Percentiles rank a stretch among this genome's conserved stretches.
These are phyloP conservation scores for Neogobius melanostomus DNA, from an alignment of 2,113 vertebrate genomes.

Conservation along the genomic window DNA sequence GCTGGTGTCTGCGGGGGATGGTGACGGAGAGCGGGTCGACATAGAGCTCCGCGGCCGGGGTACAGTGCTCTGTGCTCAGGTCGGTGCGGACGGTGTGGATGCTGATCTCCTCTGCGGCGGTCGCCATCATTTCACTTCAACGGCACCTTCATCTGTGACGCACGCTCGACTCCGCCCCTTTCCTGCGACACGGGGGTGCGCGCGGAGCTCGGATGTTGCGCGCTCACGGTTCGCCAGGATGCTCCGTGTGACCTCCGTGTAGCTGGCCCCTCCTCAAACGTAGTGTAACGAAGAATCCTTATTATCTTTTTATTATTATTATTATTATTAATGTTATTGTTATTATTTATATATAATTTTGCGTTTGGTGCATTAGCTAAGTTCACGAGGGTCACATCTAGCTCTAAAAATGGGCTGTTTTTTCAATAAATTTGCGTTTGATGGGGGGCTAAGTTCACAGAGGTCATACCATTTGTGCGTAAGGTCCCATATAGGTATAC, in stretches of 20 bases:
- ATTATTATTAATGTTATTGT: too few relatives aligned
- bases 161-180: not conserved
- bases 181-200: conserved; percentile 23
- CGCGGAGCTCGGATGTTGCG: conserved; percentile 26
- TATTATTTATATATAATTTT: too few relatives aligned
- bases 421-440: too few relatives aligned
- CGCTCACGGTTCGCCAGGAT: not conserved
- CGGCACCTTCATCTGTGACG: not conserved
- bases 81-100: conserved; percentile 36
- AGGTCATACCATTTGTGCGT: too few relatives aligned
- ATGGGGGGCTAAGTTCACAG: too few relatives aligned
- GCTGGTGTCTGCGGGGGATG: conserved; percentile 61
- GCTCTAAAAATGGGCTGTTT: too few relatives aligned
- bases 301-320: too few relatives aligned
- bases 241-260: not conserved
- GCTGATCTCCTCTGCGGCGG: conserved; percentile 64
- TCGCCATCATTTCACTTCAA: conserved; percentile 62
- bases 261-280: too few relatives aligned
- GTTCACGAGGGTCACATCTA: too few relatives aligned
- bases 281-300: too few relatives aligned
- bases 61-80: conserved; percentile 1
- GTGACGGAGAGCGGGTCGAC: conserved; percentile 60
- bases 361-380: too few relatives aligned
- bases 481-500: too few relatives aligned
- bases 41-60: conserved; percentile 46